phyloP scores from a whole-genome alignment of 37 sponge, comb jelly and placozoan species.

The Diacarnus erythraeanus region DNA sequence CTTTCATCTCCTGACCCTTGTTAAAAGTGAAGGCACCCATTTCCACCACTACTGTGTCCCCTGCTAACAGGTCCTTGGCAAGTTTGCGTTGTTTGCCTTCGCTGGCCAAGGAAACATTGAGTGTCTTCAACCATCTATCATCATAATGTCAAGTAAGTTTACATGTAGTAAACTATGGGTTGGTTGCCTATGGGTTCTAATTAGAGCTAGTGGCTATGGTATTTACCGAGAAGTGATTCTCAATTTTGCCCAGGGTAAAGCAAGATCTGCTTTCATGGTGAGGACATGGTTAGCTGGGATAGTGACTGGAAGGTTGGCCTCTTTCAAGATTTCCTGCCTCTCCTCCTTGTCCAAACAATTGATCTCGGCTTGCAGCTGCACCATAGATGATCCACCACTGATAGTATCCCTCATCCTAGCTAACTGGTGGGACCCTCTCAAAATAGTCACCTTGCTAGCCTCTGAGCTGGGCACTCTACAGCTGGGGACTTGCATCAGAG shows the following conservation, averaged over 20 bases:
- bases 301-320: not conserved
- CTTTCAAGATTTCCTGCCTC: not conserved
- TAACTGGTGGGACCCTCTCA: not conserved
- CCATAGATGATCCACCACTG: not conserved
- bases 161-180: not conserved
- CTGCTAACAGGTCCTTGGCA: not conserved
- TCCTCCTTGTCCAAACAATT: not conserved
- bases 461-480: not conserved
- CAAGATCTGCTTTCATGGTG: constrained; percentile 40
- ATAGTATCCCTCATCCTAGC: not conserved
- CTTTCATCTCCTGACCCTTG: not conserved
- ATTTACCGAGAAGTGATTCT: constrained; percentile 27
- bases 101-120: constrained; percentile 15
- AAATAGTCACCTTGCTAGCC: not conserved
- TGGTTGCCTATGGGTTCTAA: not conserved
- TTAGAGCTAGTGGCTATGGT: not conserved
- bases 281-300: constrained; percentile 30
- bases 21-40: constrained; percentile 12
- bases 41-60: constrained; percentile 9
- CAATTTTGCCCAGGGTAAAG: constrained; percentile 30
- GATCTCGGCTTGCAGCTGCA: not conserved
- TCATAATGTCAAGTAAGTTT: too few species aligned
- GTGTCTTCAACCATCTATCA: constrained; percentile 37
- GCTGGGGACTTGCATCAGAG: not conserved
- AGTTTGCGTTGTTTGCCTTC: constrained; percentile 19